Evolutionary conservation across 2,888 invertebrate genomes (phyloP).

Genomic region (Eubasilissa splendida): DNA sequence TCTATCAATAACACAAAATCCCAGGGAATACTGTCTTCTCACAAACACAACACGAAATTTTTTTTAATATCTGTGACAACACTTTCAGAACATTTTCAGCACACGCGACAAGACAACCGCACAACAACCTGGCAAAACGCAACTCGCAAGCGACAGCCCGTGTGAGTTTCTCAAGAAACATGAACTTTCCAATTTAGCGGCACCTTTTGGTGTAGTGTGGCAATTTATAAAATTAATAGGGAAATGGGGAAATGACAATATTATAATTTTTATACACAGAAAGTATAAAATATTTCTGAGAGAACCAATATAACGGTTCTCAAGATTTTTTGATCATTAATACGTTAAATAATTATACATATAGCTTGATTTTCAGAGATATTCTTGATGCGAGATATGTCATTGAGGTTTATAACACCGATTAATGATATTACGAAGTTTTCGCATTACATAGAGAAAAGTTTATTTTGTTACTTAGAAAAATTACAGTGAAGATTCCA

Average conservation of each 20-base stretch:
- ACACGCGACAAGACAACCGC: conserved; percentile 41
- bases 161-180: conserved; percentile 45
- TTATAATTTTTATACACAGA: background rate
- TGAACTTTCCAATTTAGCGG: conserved; percentile 52
- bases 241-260: background rate
- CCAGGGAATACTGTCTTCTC: conserved; percentile 37
- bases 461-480: too few relatives aligned
- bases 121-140: conserved; percentile 36
- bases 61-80: conserved; percentile 43
- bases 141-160: conserved; percentile 25
- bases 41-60: conserved; percentile 45
- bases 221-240: conserved; percentile 5
- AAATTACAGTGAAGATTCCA: too few relatives aligned
- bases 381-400: too few relatives aligned
- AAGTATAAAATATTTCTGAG: background rate
- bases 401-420: too few relatives aligned
- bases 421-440: too few relatives aligned
- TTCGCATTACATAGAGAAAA: too few relatives aligned
- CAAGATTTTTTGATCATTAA: too few relatives aligned
- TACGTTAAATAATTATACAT: too few relatives aligned
- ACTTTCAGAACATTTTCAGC: conserved; percentile 51
- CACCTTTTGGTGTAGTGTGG: conserved; percentile 27
- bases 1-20: conserved; percentile 38
- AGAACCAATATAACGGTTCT: too few relatives aligned
- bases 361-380: too few relatives aligned